Percentiles rank a stretch among this genome's conserved stretches.
Evolutionary conservation across 2,797 vertebrate genomes (phyloP).

Genomic region (Acanthurus leucopareius): DNA sequence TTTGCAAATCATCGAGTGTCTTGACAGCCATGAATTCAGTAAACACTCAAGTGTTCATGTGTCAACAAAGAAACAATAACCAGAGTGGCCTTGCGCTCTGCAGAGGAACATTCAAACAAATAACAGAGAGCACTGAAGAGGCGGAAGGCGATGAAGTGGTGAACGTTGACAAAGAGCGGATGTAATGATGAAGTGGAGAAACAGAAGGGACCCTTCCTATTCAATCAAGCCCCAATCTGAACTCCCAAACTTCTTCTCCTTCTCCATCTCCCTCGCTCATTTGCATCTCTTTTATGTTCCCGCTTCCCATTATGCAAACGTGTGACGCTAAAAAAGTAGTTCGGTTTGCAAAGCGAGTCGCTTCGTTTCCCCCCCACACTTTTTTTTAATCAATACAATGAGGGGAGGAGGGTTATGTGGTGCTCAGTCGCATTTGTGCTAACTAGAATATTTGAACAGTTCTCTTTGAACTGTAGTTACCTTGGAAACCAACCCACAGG

Average conservation of each 20-base stretch:
- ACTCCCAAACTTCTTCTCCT: constrained; percentile 66
- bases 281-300: constrained; percentile 83
- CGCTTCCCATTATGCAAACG: constrained; percentile 76
- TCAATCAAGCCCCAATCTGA: constrained; percentile 75
- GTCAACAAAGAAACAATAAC: constrained; percentile 56
- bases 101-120: constrained; percentile 62
- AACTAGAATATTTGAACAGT: constrained; percentile 74
- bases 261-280: constrained; percentile 66
- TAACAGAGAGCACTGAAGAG: constrained; percentile 41
- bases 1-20: constrained; percentile 60
- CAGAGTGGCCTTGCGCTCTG: constrained; percentile 39
- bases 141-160: constrained; percentile 49
- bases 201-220: constrained; percentile 74
- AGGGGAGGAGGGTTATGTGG: constrained; percentile 55
- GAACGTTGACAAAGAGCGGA: constrained; percentile 63
- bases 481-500: constrained; percentile 78
- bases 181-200: constrained; percentile 60
- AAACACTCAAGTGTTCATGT: constrained; percentile 45
- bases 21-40: constrained; percentile 39
- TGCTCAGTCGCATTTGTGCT: constrained; percentile 71
- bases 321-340: constrained; percentile 63
- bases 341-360: constrained; percentile 59
- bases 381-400: constrained; percentile 79
- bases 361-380: constrained; percentile 60
- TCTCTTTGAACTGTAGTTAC: constrained; percentile 80